Base-by-base conservation (phyloP, 64 coral and sea anemone genomes). In the Porites australiensis region DNA sequence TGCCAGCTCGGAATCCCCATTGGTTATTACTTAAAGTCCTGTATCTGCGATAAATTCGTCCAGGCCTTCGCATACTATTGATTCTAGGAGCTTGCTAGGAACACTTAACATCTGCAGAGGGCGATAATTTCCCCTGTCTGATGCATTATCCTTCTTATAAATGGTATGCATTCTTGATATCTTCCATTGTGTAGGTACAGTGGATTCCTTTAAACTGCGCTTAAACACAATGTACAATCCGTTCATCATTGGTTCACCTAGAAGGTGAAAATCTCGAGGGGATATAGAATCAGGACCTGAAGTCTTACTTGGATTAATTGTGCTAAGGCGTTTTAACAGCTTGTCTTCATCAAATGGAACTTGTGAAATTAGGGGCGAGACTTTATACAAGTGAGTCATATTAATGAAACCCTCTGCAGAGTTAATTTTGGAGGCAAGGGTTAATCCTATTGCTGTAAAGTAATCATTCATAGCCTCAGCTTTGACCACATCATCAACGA, bases 401-500 rank as follows among this genome's bases (percentile, higher is more conserved):
- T 37, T 37, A 37, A 37, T 37, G 1, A 37, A 37, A 37, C 27
- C 27, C 27, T 71, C 57, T 50, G 16, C 52, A 21, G 79, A 54
- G 67, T 83, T 18, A 57, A 92, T 50, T 92, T 75, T 75, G 19
- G 69, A 85, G 57, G 90, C 89, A 2, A 91, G 69, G 15, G 16
- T 57, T 83, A 66, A 50, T 54, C 89, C 89, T 58, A 91, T 64
- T 53, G 89, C 79, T 72, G 75, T 64, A 82, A 83, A 83, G 64
- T 91, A 91, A 57, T 91, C 89, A n/a, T 91, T 83, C 89, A 91
- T 91, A 73, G 79, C 78, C 53, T 91, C 89, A 43, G 89, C 74
- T 78, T 89, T 88, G 71, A 16, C 50, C 46, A 43, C 27, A 37
- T 92, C 82, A 8, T 83, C 58, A 77, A 21, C 45, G n/a, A 86